Percentiles rank a stretch among this genome's conserved stretches.
These are phyloP conservation scores for Melinaea menophilus DNA, from an alignment of 2,888 invertebrate genomes.

Conservation along the genomic window DNA sequence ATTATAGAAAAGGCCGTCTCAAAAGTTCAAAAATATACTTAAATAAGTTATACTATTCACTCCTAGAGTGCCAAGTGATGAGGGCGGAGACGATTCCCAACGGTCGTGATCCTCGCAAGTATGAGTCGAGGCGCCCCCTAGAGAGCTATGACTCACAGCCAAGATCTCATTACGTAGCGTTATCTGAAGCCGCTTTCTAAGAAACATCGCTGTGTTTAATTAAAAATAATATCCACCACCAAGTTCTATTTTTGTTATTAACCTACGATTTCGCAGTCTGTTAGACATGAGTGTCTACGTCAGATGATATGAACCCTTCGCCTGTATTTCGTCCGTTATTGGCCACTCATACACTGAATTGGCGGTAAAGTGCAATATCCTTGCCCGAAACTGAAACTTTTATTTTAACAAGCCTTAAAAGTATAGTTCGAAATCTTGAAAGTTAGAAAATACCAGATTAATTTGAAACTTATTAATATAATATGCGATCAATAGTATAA, in stretches of 20 bases:
- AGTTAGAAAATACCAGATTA: no score
- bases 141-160: slow-evolving; percentile 64
- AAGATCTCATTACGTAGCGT: slow-evolving; percentile 61
- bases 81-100: slow-evolving; percentile 53
- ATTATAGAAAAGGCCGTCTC: slow-evolving; percentile 10
- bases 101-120: slow-evolving; percentile 63
- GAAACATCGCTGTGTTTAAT: slow-evolving; percentile 49
- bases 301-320: slow-evolving; percentile 52
- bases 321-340: slow-evolving; percentile 55
- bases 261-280: slow-evolving; percentile 14
- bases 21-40: slow-evolving; percentile 16
- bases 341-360: slow-evolving; percentile 61
- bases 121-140: slow-evolving; percentile 52
- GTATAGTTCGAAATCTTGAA: no score
- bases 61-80: slow-evolving; percentile 35
- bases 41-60: slow-evolving; percentile 27
- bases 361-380: slow-evolving; percentile 66
- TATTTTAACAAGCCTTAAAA: slow-evolving; percentile 14
- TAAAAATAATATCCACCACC: slow-evolving; percentile 35
- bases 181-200: slow-evolving; percentile 55
- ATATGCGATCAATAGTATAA: no score
- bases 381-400: slow-evolving; percentile 44
- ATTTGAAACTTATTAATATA: no score
- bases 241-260: slow-evolving; percentile 14
- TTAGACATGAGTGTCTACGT: slow-evolving; percentile 18